Percentiles rank a stretch among this genome's conserved stretches.
Evolutionary conservation across 2,797 vertebrate genomes (phyloP).

Genomic region (Sylvia borin): DNA sequence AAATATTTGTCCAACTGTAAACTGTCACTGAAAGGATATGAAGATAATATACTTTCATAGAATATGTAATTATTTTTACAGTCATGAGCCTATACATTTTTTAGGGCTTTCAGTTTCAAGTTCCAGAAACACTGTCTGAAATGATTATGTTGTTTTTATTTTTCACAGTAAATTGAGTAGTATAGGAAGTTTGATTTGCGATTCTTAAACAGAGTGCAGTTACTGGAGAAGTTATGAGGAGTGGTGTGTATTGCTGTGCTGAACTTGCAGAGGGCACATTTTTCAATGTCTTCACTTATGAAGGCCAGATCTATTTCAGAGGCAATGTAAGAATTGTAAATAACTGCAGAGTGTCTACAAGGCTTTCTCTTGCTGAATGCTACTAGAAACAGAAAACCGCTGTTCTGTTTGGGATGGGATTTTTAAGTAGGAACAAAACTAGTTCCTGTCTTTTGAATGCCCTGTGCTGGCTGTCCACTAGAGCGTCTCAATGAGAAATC

Average conservation of each 20-base stretch:
- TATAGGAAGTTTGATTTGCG: neutral
- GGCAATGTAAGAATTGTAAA: neutral
- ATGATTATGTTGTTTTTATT: neutral
- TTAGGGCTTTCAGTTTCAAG: neutral
- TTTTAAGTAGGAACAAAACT: neutral
- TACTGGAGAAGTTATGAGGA: neutral
- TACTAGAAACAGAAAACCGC: neutral
- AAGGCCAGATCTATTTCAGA: neutral
- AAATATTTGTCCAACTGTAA: slow-evolving; percentile 26
- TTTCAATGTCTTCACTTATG: neutral
- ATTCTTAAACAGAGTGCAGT: neutral
- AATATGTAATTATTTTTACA: neutral
- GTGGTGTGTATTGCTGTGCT: accelerated
- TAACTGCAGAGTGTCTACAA: neutral
- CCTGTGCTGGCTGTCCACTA: neutral
- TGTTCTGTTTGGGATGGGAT: neutral
- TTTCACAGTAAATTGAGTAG: neutral
- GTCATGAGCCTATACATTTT: neutral
- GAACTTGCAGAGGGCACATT: neutral
- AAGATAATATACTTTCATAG: neutral
- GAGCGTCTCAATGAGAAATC: neutral
- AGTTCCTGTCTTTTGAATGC: neutral
- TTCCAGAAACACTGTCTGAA: neutral
- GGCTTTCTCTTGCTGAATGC: neutral
- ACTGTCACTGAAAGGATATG: neutral